phyloP scores from a whole-genome alignment of 2,113 vertebrate species.

The Theristicus caerulescens region DNA sequence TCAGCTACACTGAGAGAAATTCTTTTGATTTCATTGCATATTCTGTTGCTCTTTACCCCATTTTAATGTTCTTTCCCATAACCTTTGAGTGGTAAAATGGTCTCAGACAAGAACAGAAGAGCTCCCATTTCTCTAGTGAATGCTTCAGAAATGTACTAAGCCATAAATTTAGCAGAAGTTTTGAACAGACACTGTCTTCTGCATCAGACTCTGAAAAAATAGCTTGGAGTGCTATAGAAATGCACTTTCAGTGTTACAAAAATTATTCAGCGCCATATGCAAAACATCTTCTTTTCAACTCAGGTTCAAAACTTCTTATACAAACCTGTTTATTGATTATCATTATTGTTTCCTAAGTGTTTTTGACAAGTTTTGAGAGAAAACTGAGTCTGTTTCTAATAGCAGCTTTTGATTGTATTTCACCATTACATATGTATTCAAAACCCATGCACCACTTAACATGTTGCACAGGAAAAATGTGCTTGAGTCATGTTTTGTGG shows the following conservation, averaged over 20 bases:
- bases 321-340: not conserved
- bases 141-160: conserved; percentile 24
- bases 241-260: not conserved
- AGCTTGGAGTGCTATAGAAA: not conserved
- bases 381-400: not conserved
- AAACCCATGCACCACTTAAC: not conserved
- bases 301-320: not conserved
- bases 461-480: conserved; percentile 16
- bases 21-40: conserved; percentile 62
- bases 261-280: not conserved
- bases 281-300: not conserved
- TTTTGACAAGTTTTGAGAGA: not conserved
- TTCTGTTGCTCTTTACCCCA: conserved; percentile 48
- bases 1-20: conserved; percentile 59
- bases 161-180: conserved; percentile 45
- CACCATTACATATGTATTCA: not conserved
- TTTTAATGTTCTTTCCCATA: conserved; percentile 70
- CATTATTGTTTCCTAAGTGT: not conserved
- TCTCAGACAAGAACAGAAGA: conserved; percentile 43
- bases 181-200: not conserved
- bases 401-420: not conserved
- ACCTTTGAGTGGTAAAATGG: conserved; percentile 62
- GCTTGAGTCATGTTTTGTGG: conserved; percentile 38
- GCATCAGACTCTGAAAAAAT: not conserved
- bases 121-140: conserved; percentile 51